These are phyloP conservation scores for Beris morrisii DNA, from an alignment of 2,888 invertebrate genomes.

Conservation along the genomic window DNA sequence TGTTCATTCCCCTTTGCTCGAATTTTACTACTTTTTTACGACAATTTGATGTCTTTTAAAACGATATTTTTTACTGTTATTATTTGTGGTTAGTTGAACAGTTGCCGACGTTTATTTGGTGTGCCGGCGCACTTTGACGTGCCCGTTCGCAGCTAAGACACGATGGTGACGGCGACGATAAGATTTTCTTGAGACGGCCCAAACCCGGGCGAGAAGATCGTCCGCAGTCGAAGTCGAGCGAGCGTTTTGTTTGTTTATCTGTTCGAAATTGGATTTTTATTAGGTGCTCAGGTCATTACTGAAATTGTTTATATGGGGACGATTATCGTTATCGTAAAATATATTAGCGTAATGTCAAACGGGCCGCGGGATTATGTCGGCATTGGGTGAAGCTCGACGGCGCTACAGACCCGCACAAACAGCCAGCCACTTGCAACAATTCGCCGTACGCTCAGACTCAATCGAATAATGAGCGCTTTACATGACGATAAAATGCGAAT, in stretches of 20 bases:
- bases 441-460: constrained; percentile 6
- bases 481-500: constrained; percentile 19
- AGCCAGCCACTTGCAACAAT: constrained; percentile 2
- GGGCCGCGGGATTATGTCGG: constrained; percentile 19
- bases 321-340: constrained; percentile 37
- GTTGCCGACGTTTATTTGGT: neutral
- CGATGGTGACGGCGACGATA: too few relatives aligned
- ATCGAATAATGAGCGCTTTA: constrained; percentile 30
- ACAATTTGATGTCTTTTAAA: constrained; percentile 37
- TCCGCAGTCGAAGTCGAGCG: too few relatives aligned
- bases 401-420: too few relatives aligned
- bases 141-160: too few relatives aligned
- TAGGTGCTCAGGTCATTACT: constrained; percentile 38
- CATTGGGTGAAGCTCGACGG: neutral
- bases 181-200: too few relatives aligned
- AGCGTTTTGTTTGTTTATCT: constrained; percentile 36
- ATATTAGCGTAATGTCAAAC: constrained; percentile 33
- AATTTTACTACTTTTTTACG: constrained; percentile 38
- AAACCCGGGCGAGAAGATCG: too few relatives aligned
- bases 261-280: constrained; percentile 40
- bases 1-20: constrained; percentile 9
- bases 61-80: constrained; percentile 33
- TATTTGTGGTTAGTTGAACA: constrained; percentile 28
- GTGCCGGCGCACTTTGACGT: too few relatives aligned
- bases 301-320: constrained; percentile 36